These are phyloP conservation scores for Ptilorrhoa leucosticta DNA, from an alignment of 2,113 vertebrate genomes.

Conservation along the genomic window DNA sequence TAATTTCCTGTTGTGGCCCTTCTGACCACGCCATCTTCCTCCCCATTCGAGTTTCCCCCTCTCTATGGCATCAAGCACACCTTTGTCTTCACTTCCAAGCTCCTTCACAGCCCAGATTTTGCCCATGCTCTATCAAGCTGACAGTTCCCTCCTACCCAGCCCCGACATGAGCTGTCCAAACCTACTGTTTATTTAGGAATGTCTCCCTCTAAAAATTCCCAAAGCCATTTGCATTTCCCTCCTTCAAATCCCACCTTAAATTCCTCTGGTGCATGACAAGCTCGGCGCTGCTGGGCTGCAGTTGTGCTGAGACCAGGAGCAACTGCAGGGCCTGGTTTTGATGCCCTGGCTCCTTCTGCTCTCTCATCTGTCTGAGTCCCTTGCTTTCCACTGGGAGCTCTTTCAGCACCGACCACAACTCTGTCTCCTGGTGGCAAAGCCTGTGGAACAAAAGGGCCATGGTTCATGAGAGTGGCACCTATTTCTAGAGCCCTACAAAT, in stretches of 20 bases:
- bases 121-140: not conserved
- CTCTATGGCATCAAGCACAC: not conserved
- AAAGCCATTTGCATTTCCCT: not conserved
- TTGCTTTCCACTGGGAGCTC: not conserved
- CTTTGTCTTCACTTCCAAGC: not conserved
- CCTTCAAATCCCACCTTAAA: not conserved
- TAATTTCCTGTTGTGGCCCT: not conserved
- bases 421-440: not conserved
- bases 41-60: not conserved
- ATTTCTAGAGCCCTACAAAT: not conserved
- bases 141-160: not conserved
- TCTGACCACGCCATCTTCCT: not conserved
- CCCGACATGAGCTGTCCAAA: not conserved
- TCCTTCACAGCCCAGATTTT: not conserved
- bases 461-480: not conserved
- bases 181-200: not conserved
- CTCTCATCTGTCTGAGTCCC: not conserved
- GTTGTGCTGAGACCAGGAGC: not conserved
- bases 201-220: not conserved
- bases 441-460: not conserved
- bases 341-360: not conserved
- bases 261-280: not conserved
- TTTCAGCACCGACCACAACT: not conserved
- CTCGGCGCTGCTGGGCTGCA: fast-evolving
- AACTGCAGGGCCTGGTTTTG: fast-evolving